Conservation (phyloP, 2,888 invertebrate species). For the Leptinotarsa juncta region DNA sequence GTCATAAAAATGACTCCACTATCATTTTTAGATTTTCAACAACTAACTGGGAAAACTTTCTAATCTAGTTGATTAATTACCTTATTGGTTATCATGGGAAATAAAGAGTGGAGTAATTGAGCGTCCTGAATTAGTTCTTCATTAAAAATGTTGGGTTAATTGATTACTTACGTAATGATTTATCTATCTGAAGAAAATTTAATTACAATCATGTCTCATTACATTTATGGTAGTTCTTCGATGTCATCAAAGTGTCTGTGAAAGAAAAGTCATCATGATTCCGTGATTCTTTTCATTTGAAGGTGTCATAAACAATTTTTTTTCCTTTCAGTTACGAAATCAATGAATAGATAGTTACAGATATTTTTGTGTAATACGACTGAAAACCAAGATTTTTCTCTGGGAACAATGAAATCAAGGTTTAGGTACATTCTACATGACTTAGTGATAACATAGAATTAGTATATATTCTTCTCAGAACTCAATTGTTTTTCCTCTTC, state of each 20-base stretch:
- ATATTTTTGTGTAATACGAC: too few relatives aligned
- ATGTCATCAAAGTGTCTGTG: too few relatives aligned
- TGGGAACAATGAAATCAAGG: too few relatives aligned
- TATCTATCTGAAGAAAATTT: slow-evolving; percentile 1
- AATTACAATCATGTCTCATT: not conserved
- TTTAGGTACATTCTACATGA: too few relatives aligned
- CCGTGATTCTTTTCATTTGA: too few relatives aligned
- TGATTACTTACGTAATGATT: slow-evolving; percentile 18
- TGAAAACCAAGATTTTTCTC: too few relatives aligned
- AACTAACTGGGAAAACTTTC: not conserved
- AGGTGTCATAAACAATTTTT: too few relatives aligned
- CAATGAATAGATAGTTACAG: too few relatives aligned
- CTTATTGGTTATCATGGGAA: not conserved
- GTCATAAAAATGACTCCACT: not conserved
- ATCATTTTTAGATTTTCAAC: slow-evolving; percentile 6
- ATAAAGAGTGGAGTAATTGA: slow-evolving; percentile 17
- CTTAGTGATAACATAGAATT: too few relatives aligned
- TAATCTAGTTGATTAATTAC: slow-evolving; percentile 3
- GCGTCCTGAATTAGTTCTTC: slow-evolving; percentile 6
- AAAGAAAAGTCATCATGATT: too few relatives aligned
- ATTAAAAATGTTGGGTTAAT: not conserved
- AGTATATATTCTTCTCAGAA: too few relatives aligned
- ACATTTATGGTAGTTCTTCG: not conserved
- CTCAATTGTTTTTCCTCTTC: not conserved
- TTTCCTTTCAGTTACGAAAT: too few relatives aligned